Evolutionary conservation across 2,113 vertebrate species (phyloP), one percentile per base, ranked within the genome.

Genomic region (Bolborhynchus lineola): DNA sequence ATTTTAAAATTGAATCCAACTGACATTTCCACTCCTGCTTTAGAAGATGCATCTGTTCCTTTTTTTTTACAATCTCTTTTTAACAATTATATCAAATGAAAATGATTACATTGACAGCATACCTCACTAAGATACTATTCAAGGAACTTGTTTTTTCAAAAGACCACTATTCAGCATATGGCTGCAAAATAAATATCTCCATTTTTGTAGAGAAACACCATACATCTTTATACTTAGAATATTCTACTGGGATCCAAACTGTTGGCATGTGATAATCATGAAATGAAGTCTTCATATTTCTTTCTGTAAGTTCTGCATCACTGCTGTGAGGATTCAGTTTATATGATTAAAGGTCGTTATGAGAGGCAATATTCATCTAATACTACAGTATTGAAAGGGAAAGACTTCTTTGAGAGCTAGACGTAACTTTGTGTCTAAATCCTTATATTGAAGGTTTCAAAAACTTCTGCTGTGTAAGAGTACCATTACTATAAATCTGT

Each of bases 61-160:
- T 94, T 90, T 57, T 24, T 82, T 91, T 63, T 35, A 18, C 82
- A 90, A 72, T 77, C 74, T 74, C 46, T 37, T 78, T 92, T 91
- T 57, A 88, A 79, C 44, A 91, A 90, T 86, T 95, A 93, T 46
- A 59, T 89, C 53, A 97, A 92, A 86, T 21, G 44, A n/a, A 95
- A 96, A 70, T 90, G 35, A 84, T 96, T 69, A 52, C 64, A 91
- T n/a, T 76, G 69, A 42, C 71, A 96, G 39, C 76, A 74, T 80
- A 94, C 23, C 31, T 95, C 71, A 92, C n/a, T 64, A 82, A 94
- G 82, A 85, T 79, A 88, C 31, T 86, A 59, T 10, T 82, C 67
- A 94, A 82, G 20, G 23, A 83, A 82, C 44, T 94, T 92, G 16
- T 47, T 88, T 69, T 82, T 84, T 92, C 24, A 90, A 28, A 88